Percentiles rank a stretch among this genome's conserved stretches.
These are phyloP conservation scores for Myiotriccus ornatus DNA, from an alignment of 2,797 vertebrate species.

Conservation along the genomic window DNA sequence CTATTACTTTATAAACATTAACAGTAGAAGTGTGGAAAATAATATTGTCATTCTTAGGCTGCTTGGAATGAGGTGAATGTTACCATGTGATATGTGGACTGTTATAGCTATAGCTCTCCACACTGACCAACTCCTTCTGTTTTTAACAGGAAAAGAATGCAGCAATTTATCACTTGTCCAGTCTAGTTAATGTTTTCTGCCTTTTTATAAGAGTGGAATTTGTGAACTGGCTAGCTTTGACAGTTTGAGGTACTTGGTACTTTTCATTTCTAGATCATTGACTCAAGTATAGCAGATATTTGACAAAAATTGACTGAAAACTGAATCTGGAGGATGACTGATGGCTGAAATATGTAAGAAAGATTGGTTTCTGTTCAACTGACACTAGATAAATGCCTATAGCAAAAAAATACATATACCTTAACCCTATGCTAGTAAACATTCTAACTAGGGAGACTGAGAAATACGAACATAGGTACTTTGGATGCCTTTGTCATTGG, in stretches of 20 bases:
- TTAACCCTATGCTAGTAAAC: background rate
- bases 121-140: background rate
- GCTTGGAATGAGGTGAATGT: background rate
- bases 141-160: constrained; percentile 19
- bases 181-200: background rate
- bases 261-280: constrained; percentile 45
- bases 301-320: constrained; percentile 37
- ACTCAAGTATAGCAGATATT: background rate
- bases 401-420: background rate
- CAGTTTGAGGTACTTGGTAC: constrained; percentile 3
- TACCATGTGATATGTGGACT: background rate
- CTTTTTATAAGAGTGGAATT: background rate
- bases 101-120: background rate
- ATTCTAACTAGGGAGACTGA: background rate
- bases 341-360: constrained; percentile 20
- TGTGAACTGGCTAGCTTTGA: constrained; percentile 19
- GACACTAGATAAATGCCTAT: background rate
- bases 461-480: background rate
- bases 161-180: constrained; percentile 45
- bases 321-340: constrained; percentile 11
- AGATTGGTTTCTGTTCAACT: background rate
- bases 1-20: background rate
- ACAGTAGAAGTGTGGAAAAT: background rate
- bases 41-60: background rate
- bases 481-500: background rate